phyloP scores from a whole-genome alignment of 2,888 invertebrate genomes.

The Oligia latruncula region DNA sequence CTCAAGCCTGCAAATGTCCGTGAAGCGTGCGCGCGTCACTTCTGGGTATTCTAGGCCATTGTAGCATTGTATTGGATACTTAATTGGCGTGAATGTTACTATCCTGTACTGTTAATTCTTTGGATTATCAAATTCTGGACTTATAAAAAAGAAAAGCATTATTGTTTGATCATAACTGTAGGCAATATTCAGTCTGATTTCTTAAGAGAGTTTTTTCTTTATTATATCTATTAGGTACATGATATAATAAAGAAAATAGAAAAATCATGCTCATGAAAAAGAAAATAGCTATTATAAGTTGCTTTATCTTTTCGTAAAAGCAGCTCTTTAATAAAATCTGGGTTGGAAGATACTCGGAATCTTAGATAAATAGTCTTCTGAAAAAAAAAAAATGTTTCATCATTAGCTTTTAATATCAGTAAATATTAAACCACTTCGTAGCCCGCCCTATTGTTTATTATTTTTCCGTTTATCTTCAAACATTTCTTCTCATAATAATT shows the following conservation, averaged over 20 bases:
- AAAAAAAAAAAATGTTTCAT: constrained; percentile 26
- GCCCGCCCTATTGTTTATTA: neutral
- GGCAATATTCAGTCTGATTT: neutral
- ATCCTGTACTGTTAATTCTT: constrained; percentile 4
- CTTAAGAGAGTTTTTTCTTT: too few relatives aligned
- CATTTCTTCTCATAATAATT: constrained; percentile 7
- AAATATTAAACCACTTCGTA: constrained; percentile 5
- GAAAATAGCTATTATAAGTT: constrained; percentile 4
- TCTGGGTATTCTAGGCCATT: constrained; percentile 37
- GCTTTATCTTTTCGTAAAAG: constrained; percentile 12
- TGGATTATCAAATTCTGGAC: neutral
- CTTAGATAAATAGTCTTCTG: constrained; percentile 6
- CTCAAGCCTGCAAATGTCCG: constrained; percentile 38
- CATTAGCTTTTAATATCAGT: constrained; percentile 22
- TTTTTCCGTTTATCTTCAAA: constrained; percentile 5
- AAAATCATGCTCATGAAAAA: neutral
- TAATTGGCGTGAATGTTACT: constrained; percentile 39
- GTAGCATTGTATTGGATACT: constrained; percentile 34
- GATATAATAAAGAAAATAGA: neutral
- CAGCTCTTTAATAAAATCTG: constrained; percentile 34
- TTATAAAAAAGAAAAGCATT: neutral
- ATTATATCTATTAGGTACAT: neutral
- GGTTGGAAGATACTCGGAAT: constrained; percentile 9
- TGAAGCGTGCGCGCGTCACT: constrained; percentile 54
- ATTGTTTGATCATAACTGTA: neutral